Conservation (phyloP, 1,140 invertebrate genomes). For the Drosophila pallidifrons region DNA sequence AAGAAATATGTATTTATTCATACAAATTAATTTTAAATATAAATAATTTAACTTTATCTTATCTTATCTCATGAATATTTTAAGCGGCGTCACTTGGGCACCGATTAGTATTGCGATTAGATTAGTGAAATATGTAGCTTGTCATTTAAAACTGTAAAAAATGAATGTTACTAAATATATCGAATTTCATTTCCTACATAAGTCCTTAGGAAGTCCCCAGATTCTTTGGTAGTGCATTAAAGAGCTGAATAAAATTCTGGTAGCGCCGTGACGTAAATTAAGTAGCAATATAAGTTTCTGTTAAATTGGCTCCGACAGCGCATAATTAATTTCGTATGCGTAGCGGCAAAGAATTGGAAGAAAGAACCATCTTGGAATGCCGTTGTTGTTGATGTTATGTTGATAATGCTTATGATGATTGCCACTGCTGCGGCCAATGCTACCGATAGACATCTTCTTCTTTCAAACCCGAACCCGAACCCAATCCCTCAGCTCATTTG, state of each 20-base stretch:
- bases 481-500: constrained; percentile 56
- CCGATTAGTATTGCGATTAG: no score
- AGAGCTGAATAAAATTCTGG: constrained; percentile 59
- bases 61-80: no score
- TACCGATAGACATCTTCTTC: constrained; percentile 67
- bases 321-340: constrained; percentile 81
- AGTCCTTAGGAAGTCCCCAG: neutral
- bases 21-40: no score
- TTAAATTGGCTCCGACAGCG: constrained; percentile 76
- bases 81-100: no score
- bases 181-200: neutral
- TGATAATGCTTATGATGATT: constrained; percentile 65
- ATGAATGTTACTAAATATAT: neutral
- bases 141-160: no score
- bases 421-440: constrained; percentile 32
- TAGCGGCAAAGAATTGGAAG: constrained; percentile 60
- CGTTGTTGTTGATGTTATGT: constrained; percentile 65
- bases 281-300: constrained; percentile 82
- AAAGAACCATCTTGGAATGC: constrained; percentile 72
- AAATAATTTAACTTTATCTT: no score
- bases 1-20: no score
- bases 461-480: constrained; percentile 15
- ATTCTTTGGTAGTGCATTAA: constrained; percentile 21
- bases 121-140: no score
- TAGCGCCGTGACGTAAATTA: constrained; percentile 82